These are phyloP conservation scores for Entomobrya proxima DNA, from an alignment of 2,888 invertebrate genomes.

Conservation along the genomic window DNA sequence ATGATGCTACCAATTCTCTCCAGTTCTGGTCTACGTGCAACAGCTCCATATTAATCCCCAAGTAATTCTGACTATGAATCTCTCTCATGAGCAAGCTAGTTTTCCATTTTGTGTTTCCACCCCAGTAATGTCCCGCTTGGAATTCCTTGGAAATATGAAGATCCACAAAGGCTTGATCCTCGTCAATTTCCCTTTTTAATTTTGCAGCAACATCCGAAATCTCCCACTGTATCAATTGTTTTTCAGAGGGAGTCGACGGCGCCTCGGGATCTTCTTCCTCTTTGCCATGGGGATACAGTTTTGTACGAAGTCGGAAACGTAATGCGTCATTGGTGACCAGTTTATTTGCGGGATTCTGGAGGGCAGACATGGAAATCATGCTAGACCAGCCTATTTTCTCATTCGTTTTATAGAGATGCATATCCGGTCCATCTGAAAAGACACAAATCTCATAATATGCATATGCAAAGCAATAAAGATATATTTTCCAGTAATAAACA, in stretches of 20 bases:
- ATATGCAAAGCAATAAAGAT: background rate
- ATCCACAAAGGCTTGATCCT: constrained; percentile 66
- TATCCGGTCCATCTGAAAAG: constrained; percentile 68
- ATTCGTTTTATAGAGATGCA: constrained; percentile 67
- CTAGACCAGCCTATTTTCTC: constrained; percentile 71
- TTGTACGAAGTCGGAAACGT: constrained; percentile 60
- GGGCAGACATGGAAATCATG: constrained; percentile 57
- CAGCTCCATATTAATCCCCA: constrained; percentile 69
- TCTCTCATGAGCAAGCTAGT: constrained; percentile 63
- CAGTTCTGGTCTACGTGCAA: constrained; percentile 66
- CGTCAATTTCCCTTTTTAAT: constrained; percentile 51
- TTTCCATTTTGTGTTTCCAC: constrained; percentile 66
- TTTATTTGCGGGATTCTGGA: constrained; percentile 60
- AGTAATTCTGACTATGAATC: constrained; percentile 67
- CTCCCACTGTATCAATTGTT: constrained; percentile 70
- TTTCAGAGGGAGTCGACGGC: constrained; percentile 57
- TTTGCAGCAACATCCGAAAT: constrained; percentile 54
- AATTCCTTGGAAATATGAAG: constrained; percentile 69
- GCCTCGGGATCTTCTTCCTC: constrained; percentile 53
- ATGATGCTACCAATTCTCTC: constrained; percentile 67
- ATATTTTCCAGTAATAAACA: background rate
- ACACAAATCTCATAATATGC: background rate
- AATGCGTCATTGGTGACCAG: constrained; percentile 56
- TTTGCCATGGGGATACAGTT: constrained; percentile 63
- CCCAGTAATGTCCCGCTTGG: constrained; percentile 69